Conservation (phyloP, 2,113 vertebrate species). For the Prolemur simus region DNA sequence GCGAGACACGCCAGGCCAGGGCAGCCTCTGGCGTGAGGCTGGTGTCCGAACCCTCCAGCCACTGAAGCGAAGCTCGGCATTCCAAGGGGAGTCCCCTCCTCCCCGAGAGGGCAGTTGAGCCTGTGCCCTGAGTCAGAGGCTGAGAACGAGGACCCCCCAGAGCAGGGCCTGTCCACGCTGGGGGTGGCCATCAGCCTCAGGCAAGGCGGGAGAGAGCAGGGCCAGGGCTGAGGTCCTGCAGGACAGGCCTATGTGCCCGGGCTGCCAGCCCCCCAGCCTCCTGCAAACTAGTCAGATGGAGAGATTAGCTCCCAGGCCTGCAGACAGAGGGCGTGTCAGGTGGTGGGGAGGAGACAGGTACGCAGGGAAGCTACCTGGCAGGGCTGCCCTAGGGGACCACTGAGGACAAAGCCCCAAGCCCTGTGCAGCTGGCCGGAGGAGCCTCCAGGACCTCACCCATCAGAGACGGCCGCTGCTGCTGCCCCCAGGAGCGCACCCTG, state of each 20-base stretch:
- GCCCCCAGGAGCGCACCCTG: not conserved
- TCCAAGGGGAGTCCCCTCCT: not conserved
- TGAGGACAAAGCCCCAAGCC: fast-evolving
- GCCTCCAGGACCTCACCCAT: not conserved
- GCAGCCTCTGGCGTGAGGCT: not conserved
- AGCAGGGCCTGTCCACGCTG: not conserved
- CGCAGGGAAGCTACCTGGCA: fast-evolving
- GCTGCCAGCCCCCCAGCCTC: no score
- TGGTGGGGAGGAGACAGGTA: no score
- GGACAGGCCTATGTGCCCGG: fast-evolving
- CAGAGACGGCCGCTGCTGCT: not conserved
- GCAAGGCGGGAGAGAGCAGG: fast-evolving
- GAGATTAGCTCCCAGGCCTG: not conserved
- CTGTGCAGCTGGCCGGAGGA: not conserved
- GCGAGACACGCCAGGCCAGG: fast-evolving
- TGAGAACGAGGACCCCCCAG: fast-evolving
- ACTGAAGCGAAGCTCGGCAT: not conserved
- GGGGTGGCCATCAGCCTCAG: no score
- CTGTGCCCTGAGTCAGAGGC: not conserved
- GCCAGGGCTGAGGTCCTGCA: fast-evolving
- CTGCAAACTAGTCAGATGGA: not conserved
- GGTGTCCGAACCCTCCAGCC: not conserved
- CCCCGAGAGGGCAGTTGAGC: fast-evolving
- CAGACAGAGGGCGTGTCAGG: fast-evolving
- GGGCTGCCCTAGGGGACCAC: not conserved